Base-by-base conservation (phyloP, 2,888 invertebrate genomes). In the Dynastes grantii region DNA sequence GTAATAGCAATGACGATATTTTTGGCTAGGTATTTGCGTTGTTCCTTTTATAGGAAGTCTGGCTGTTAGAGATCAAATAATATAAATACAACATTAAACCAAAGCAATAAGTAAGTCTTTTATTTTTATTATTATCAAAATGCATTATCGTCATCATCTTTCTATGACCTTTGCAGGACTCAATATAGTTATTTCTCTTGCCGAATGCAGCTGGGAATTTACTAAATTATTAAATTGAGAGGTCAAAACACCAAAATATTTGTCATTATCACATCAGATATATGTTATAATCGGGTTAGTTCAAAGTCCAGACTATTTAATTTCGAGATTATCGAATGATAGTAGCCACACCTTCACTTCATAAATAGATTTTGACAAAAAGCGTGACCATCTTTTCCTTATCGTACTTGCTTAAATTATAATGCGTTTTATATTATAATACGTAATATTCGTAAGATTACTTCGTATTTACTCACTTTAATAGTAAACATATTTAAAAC, bases 271-370 rank as follows among this genome's bases (percentile, higher is more conserved):
- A 5, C 32, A 37, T 22, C 55, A 22, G 55, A 58, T 58, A 58
- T 58, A 22, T 8, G 4, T 55, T 55, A 55, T 27, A 55, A 8
- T 22, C 16, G 55, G 16, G 55, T 22, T 55, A 55, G 11, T 45
- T 32, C 32, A 63, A 40, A 67, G 65, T 67, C 45, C 65, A 45
- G 32, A 3, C 16, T 65, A 65, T 67, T 67, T 40, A 67, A 45
- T 16, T 40, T 45, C 16, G 9, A n/a, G 45, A 45, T 45, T 49
- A 40, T 16, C 29, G 22, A 16, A 37, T 67, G 6, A 68, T 49
- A 22, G 45, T 45, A 29, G 5, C 5, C 68, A 68, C 68, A 68
- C 68, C 68, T 68, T 68, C 51, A 4, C 13, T 29, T 22, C 22
- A 22, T 27, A 68, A 27, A 45, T 68, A 51, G 29, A 27, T 9